phyloP scores from a whole-genome alignment of 1,140 invertebrate species.

The Papilio helenus region DNA sequence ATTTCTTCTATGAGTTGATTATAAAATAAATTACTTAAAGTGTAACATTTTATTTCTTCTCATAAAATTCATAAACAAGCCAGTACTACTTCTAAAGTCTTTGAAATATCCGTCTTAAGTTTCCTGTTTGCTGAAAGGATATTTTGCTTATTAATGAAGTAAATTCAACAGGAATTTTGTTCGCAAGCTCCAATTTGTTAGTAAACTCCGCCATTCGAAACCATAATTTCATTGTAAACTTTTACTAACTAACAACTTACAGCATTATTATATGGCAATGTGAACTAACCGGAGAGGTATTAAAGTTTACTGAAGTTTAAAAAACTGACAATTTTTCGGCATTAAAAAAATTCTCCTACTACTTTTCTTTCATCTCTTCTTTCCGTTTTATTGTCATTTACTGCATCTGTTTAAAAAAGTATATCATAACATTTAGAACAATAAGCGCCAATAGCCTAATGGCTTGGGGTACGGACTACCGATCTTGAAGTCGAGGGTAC shows the following conservation, averaged over 20 bases:
- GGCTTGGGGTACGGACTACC: no score
- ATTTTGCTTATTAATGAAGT: constrained; percentile 34
- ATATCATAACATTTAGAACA: no score
- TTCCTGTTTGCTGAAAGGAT: constrained; percentile 9
- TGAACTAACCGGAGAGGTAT: background rate
- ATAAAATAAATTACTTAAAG: background rate
- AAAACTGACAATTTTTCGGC: no score
- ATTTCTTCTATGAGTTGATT: background rate
- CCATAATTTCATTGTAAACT: constrained; percentile 32
- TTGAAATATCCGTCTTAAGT: constrained; percentile 25
- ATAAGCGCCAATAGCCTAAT: no score
- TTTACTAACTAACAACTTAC: constrained; percentile 31
- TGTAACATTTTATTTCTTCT: background rate
- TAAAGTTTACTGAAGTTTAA: background rate
- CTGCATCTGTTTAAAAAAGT: no score
- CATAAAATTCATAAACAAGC: constrained; percentile 15
- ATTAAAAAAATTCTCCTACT: no score
- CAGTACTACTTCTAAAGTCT: constrained; percentile 18
- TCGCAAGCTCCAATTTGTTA: constrained; percentile 11
- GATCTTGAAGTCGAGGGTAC: no score
- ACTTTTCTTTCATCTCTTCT: no score
- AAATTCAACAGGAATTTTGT: constrained; percentile 18
- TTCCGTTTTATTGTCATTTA: no score
- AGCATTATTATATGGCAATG: constrained; percentile 10
- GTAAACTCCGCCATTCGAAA: constrained; percentile 26